Evolutionary conservation across 2,797 vertebrate genomes (phyloP).

Genomic region (Phoxinus dragarum): DNA sequence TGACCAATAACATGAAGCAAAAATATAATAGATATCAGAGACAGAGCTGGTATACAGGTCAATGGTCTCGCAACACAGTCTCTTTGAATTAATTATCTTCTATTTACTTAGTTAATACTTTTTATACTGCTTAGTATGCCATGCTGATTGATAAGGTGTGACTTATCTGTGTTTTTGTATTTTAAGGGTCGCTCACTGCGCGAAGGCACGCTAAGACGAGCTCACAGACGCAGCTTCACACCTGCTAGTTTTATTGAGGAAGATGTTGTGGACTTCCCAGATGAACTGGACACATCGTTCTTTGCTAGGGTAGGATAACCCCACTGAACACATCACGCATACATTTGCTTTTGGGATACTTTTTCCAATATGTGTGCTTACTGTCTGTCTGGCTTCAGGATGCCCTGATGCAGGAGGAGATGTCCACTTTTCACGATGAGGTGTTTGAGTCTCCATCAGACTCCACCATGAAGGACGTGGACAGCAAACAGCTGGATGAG

Average conservation of each 20-base stretch:
- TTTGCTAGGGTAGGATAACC: slow-evolving; percentile 88
- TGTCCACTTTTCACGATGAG: slow-evolving; percentile 92
- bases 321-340: not conserved
- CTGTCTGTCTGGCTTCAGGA: slow-evolving; percentile 77
- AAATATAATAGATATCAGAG: not conserved
- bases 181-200: slow-evolving; percentile 86
- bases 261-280: slow-evolving; percentile 90
- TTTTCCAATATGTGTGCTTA: not conserved
- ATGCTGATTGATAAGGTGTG: not conserved
- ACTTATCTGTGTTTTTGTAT: slow-evolving; percentile 2
- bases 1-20: not conserved
- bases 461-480: slow-evolving; percentile 88
- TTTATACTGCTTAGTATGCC: not conserved
- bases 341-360: not conserved
- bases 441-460: slow-evolving; percentile 95
- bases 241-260: slow-evolving; percentile 92
- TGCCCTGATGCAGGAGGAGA: slow-evolving; percentile 89
- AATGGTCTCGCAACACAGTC: not conserved
- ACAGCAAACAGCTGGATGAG: slow-evolving; percentile 80
- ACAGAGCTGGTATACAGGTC: not conserved
- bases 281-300: slow-evolving; percentile 97
- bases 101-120: not conserved
- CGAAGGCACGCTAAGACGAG: slow-evolving; percentile 79
- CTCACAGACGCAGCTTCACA: slow-evolving; percentile 90
- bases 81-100: not conserved